phyloP scores from a whole-genome alignment of 2,888 invertebrate species.

The Calliopum simillimum region DNA sequence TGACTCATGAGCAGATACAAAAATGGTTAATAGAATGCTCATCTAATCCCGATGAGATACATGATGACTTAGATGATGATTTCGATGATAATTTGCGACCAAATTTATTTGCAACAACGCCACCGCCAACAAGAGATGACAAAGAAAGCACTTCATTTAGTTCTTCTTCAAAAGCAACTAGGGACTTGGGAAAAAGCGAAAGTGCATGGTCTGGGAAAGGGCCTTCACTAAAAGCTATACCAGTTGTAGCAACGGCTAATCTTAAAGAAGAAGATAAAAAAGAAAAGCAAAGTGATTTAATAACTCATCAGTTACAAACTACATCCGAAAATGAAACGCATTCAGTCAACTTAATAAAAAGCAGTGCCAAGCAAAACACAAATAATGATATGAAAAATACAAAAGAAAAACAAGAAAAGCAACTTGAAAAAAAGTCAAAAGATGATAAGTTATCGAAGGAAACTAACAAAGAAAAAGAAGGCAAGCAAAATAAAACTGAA shows the following conservation, averaged over 20 bases:
- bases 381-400: constrained; percentile 38
- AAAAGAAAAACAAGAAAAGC: constrained; percentile 42
- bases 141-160: constrained; percentile 65
- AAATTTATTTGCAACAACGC: constrained; percentile 60
- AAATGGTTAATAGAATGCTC: constrained; percentile 74
- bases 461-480: constrained; percentile 35
- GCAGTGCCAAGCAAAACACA: constrained; percentile 41
- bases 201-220: constrained; percentile 67
- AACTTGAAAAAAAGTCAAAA: constrained; percentile 42
- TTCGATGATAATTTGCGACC: constrained; percentile 64
- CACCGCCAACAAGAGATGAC: constrained; percentile 64
- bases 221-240: constrained; percentile 65
- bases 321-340: constrained; percentile 45
- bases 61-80: constrained; percentile 66
- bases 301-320: constrained; percentile 33
- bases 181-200: constrained; percentile 63
- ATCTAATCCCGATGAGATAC: constrained; percentile 68
- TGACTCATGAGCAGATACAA: constrained; percentile 78
- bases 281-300: constrained; percentile 24
- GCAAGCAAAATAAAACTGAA: constrained; percentile 44
- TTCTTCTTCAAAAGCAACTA: constrained; percentile 63
- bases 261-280: constrained; percentile 40
- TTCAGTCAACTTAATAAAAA: constrained; percentile 4
- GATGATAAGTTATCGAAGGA: constrained; percentile 43
- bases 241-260: constrained; percentile 57